phyloP scores from a whole-genome alignment of 23 tunicate species.

The Halocynthia aurantium region DNA sequence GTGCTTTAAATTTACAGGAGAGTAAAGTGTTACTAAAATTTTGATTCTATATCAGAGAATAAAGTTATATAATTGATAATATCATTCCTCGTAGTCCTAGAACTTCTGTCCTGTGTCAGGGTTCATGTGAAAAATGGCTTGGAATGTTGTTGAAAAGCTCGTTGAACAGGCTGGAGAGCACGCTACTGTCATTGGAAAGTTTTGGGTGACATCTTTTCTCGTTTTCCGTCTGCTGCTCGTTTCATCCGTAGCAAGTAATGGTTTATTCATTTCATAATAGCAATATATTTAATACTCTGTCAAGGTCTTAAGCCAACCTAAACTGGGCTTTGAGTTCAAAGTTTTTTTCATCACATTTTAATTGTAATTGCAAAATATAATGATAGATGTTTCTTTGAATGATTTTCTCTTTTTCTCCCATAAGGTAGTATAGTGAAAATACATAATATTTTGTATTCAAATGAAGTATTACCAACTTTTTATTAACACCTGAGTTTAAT shows the following conservation, averaged over 20 bases:
- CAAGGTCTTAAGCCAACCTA: neutral
- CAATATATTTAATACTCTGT: neutral
- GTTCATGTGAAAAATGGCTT: slow-evolving; percentile 22
- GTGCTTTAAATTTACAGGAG: too few species aligned
- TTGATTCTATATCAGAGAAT: too few species aligned
- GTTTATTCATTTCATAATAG: neutral
- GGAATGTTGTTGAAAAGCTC: slow-evolving; percentile 71
- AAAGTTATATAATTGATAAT: too few species aligned
- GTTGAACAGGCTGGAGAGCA: slow-evolving; percentile 62
- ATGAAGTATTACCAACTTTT: slow-evolving; percentile 1
- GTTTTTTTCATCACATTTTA: neutral
- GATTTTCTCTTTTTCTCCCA: too few species aligned
- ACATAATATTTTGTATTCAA: neutral
- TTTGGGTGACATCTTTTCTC: slow-evolving; percentile 70
- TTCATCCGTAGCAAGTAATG: slow-evolving; percentile 67
- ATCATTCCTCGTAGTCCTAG: too few species aligned
- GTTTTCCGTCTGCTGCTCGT: slow-evolving; percentile 49
- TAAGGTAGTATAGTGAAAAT: neutral
- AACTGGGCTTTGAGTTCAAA: neutral
- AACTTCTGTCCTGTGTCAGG: too few species aligned
- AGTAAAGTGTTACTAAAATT: too few species aligned
- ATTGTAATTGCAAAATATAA: neutral
- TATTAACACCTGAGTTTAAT: neutral
- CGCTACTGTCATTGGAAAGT: slow-evolving; percentile 68
- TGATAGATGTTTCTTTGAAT: neutral